A percentile compares a stretch with the other conserved stretches of the same genome.
These are phyloP conservation scores for Esperia sulphurella DNA, from an alignment of 2,888 invertebrate genomes.

Conservation along the genomic window DNA sequence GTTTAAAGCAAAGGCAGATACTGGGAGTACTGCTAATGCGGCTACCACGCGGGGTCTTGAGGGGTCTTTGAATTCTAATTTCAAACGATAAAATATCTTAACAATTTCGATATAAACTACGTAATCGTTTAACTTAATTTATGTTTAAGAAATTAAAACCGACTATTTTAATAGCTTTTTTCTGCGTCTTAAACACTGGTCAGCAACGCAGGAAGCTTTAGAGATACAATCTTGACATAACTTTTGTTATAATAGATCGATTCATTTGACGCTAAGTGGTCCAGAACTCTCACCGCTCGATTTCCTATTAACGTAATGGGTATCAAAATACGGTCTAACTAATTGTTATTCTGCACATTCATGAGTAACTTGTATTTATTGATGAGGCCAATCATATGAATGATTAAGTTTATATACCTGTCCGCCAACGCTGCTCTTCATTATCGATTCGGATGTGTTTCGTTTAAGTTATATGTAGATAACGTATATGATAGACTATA, in stretches of 20 bases:
- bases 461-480: slow-evolving; percentile 5
- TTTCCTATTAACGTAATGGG: slow-evolving; percentile 48
- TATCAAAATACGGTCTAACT: slow-evolving; percentile 33
- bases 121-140: neutral
- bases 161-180: slow-evolving; percentile 2
- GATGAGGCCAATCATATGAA: slow-evolving; percentile 37
- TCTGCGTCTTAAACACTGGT: slow-evolving; percentile 6
- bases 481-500: slow-evolving; percentile 13
- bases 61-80: no score
- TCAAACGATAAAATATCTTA: no score
- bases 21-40: no score
- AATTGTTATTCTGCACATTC: slow-evolving; percentile 34
- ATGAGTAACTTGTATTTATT: slow-evolving; percentile 15
- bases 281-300: slow-evolving; percentile 29
- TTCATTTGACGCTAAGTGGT: slow-evolving; percentile 26
- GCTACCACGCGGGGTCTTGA: no score
- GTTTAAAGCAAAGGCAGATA: no score
- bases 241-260: slow-evolving; percentile 42
- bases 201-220: slow-evolving; percentile 32
- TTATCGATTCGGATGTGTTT: slow-evolving; percentile 21
- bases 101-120: no score
- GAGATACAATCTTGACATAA: slow-evolving; percentile 45
- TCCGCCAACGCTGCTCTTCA: slow-evolving; percentile 55
- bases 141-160: neutral
- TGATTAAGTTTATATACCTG: slow-evolving; percentile 57